phyloP scores from a whole-genome alignment of 2,888 invertebrate species.

The Hylaea fasciaria region DNA sequence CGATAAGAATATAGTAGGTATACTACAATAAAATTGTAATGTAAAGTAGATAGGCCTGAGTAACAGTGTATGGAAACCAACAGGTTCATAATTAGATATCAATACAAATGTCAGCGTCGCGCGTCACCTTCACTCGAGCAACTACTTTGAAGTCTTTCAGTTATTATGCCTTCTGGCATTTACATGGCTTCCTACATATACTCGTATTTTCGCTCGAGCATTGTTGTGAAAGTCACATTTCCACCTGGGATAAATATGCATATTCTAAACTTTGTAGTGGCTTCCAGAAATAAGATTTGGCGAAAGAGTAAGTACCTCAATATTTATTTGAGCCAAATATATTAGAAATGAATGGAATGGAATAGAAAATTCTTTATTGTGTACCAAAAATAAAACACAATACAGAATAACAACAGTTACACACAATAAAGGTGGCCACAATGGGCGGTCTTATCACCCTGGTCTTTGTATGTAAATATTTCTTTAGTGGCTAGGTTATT shows the following conservation, averaged over 20 bases:
- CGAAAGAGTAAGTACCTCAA: slow-evolving; percentile 7
- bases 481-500: no score
- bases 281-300: slow-evolving; percentile 1
- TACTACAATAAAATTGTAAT: no score
- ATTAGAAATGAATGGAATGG: no score
- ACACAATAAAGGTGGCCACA: no score
- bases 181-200: slow-evolving; percentile 60
- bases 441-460: no score
- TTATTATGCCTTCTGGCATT: slow-evolving; percentile 71
- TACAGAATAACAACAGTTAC: no score
- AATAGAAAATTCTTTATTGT: no score
- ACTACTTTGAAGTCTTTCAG: slow-evolving; percentile 45
- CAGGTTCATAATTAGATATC: slow-evolving; percentile 31
- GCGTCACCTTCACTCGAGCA: slow-evolving; percentile 36
- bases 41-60: background rate
- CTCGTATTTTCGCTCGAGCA: slow-evolving; percentile 16
- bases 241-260: slow-evolving; percentile 18
- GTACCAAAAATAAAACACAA: no score
- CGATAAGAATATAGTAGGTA: no score
- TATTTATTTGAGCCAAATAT: slow-evolving; percentile 8
- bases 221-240: slow-evolving; percentile 23
- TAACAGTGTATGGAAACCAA: background rate
- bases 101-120: slow-evolving; percentile 32
- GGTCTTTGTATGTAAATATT: no score
- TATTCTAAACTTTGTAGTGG: slow-evolving; percentile 11